Base-by-base conservation (phyloP, 2,797 vertebrate genomes). In the Ispidina lecontei region DNA sequence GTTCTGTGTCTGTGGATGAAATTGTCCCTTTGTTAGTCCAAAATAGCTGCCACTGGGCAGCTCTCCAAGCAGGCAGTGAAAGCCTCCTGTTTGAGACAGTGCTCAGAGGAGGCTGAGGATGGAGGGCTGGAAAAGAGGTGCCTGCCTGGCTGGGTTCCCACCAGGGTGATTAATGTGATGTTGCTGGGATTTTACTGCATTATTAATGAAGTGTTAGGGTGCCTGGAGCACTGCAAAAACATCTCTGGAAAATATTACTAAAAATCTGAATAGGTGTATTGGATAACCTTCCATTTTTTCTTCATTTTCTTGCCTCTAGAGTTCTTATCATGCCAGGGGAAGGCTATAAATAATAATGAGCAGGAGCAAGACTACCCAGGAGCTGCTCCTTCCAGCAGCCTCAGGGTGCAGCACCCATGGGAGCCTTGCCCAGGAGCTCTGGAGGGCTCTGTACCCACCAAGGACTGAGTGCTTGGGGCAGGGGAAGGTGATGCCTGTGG, bases 11-110 rank as follows among this genome's bases (percentile, higher is more conserved):
- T 93, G 79, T 93, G 90, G 88, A 95, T 93, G 94, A 94, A 92
- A 94, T 93, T 93, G 91, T 94, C 81, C 84, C 96, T 91, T 96
- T 96, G 93, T 96, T 95, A 93, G 86, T 87, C 86, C 74, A 84
- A 96, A 96, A 95, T 94, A 94, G 90, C 93, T 82, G 60, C 41
- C 90, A 91, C 84, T 71, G 88, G 95, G 94, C 95, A 94, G 62
- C 75, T 87, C 93, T 93, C 96, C 96, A 96, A 93, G 91, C 88
- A 82, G 72, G 80, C 95, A 95, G 93, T 94, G 94, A 96, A 96
- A 95, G 95, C 91, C 67, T 77, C 47, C 94, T 96, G 91, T 96
- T 94, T 87, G 90, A 95, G 94, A 88, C 93, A 91, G 84, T 74
- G 84, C 90, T 92, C 76, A 68, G 93, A 81, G 91, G 63, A 89